phyloP scores from a whole-genome alignment of 2,113 vertebrate species.

The Scomber scombrus region DNA sequence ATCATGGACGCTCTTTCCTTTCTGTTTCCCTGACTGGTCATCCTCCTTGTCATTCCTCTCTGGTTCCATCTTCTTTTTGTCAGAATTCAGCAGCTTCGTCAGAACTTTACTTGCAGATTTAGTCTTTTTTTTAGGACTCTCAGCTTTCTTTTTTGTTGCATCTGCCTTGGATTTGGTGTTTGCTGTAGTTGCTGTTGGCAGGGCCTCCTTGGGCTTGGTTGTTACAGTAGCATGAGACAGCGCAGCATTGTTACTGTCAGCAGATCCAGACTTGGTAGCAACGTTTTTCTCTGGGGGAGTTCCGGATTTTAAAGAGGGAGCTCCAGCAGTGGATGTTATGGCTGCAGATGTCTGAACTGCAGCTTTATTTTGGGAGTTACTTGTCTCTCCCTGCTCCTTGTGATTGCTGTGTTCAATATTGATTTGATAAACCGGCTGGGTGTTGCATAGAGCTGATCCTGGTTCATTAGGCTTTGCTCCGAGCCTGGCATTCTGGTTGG shows the following conservation, averaged over 20 bases:
- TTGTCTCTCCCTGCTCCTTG: constrained; percentile 47
- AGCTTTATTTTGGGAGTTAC: constrained; percentile 27
- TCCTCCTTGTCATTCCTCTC: constrained; percentile 64
- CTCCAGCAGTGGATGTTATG: constrained; percentile 52
- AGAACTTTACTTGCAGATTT: constrained; percentile 55
- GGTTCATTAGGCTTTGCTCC: constrained; percentile 65
- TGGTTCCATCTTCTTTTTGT: constrained; percentile 68
- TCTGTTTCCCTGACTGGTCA: constrained; percentile 80
- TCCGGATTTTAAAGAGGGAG: constrained; percentile 57
- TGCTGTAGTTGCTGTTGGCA: constrained; percentile 45
- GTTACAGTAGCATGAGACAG: constrained; percentile 48
- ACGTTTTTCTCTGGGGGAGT: constrained; percentile 43
- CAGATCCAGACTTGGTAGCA: constrained; percentile 51
- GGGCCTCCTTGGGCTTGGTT: constrained; percentile 49
- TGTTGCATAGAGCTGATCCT: constrained; percentile 65
- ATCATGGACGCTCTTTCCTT: constrained; percentile 88
- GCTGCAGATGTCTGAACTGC: constrained; percentile 22
- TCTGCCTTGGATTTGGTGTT: constrained; percentile 64
- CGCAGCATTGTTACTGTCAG: constrained; percentile 51
- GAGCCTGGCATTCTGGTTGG: constrained; percentile 55
- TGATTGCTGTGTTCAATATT: constrained; percentile 69
- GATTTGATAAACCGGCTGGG: constrained; percentile 83
- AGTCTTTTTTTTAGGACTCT: constrained; percentile 37
- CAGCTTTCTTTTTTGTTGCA: constrained; percentile 3
- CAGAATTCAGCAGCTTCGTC: constrained; percentile 72